These are phyloP conservation scores for Ictalurus furcatus DNA, from an alignment of 2,113 vertebrate genomes.

Conservation along the genomic window DNA sequence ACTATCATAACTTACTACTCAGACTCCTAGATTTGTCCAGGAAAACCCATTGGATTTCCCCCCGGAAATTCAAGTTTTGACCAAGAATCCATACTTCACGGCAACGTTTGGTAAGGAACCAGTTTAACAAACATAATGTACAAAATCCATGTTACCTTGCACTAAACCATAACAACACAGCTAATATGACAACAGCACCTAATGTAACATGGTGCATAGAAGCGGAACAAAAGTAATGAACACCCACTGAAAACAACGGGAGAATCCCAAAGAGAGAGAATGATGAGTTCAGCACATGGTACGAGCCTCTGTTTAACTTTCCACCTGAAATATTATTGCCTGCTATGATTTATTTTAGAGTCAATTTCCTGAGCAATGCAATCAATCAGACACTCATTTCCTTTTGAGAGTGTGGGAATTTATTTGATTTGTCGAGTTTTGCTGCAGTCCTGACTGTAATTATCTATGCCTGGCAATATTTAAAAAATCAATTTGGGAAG, in stretches of 20 bases:
- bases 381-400: constrained; percentile 47
- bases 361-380: constrained; percentile 48
- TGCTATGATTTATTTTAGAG: constrained; percentile 44
- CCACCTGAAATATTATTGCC: constrained; percentile 28
- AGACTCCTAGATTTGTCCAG: neutral
- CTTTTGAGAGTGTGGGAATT: constrained; percentile 41
- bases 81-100: neutral
- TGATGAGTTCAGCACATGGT: constrained; percentile 16
- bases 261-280: constrained; percentile 11
- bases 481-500: constrained; percentile 41
- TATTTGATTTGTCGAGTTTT: constrained; percentile 48
- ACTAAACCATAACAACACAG: neutral
- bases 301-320: constrained; percentile 42
- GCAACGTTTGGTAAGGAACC: neutral
- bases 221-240: neutral
- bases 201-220: neutral
- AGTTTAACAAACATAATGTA: neutral
- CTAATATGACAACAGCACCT: neutral
- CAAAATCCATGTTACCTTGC: neutral
- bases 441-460: constrained; percentile 40
- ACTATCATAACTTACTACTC: neutral
- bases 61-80: neutral
- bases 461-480: constrained; percentile 27
- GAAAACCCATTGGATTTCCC: neutral
- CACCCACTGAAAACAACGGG: neutral